Conservation (phyloP, 2,888 invertebrate genomes). For the Lepas anatifera region DNA sequence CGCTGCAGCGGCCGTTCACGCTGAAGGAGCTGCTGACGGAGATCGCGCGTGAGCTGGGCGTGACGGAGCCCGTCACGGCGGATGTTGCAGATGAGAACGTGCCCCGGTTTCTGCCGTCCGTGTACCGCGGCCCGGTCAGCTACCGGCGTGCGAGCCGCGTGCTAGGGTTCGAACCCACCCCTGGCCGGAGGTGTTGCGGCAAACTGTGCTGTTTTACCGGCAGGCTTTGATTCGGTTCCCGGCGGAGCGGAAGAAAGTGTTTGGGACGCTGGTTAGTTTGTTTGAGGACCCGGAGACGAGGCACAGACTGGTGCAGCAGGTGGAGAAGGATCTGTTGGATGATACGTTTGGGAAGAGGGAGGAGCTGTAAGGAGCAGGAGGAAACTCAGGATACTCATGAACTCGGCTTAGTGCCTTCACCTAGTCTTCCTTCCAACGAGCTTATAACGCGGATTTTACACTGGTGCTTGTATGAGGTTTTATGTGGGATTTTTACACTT, state of each 20-base stretch:
- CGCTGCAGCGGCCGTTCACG: slow-evolving; percentile 32
- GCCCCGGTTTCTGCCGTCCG: slow-evolving; percentile 34
- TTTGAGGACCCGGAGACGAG: neutral
- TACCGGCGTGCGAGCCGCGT: slow-evolving; percentile 31
- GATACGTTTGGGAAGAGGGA: neutral
- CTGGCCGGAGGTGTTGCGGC: neutral
- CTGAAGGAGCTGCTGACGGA: slow-evolving; percentile 30
- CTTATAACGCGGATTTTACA: too few species aligned
- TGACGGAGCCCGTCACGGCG: slow-evolving; percentile 13
- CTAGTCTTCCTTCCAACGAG: too few species aligned
- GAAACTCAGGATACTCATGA: too few species aligned
- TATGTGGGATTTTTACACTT: too few species aligned
- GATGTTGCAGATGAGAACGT: slow-evolving; percentile 23
- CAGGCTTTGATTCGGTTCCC: neutral
- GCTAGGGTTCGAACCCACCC: slow-evolving; percentile 33
- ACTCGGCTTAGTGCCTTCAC: too few species aligned
- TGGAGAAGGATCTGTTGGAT: neutral
- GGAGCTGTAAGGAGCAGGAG: neutral
- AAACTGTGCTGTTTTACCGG: neutral
- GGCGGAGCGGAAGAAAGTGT: neutral
- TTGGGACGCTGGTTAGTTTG: neutral
- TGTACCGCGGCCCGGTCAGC: slow-evolving; percentile 33
- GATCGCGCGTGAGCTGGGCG: slow-evolving; percentile 27
- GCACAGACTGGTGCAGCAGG: neutral
- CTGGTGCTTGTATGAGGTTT: too few species aligned